Evolutionary conservation across 2,888 invertebrate species (phyloP), one percentile per base, ranked within the genome.

Genomic region (Ypsolopha sequella): DNA sequence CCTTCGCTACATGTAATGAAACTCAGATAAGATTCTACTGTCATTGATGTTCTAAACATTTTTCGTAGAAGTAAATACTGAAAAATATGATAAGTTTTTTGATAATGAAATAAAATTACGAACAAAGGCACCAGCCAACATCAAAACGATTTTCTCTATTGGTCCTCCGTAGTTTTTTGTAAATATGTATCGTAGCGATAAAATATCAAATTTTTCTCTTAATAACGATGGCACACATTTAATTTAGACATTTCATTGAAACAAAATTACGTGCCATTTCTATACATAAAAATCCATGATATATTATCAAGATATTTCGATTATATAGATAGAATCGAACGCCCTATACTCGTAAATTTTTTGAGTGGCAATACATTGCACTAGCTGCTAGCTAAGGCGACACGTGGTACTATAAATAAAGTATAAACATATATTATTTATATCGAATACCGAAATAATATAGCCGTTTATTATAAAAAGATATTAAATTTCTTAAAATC

Each of bases 351-450:
- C 41, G 41, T 41, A 6, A 9, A 41, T 11, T 36, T 24, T 45
- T 45, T 33, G 34, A 45, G 45, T 45, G 45, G 33, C 9, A 36
- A 36, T 36, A 47, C 61, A 69, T 73, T 77, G 75, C 79, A 76
- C 80, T 80, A 80, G 77, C 78, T 80, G 80, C 80, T 81, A 78
- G 80, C 80, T 81, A 78, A 78, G 79, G 80, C 78, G 72, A 75
- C 60, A 60, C 66, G 60, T 64, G 66, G 65, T 72, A 68, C 74
- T 64, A 66, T 63, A 60, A 24, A 24, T 24, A 24, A n/a, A 24
- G 24, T 24, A 24, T 24, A 24, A 24, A 24, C 24, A 24, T 24
- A 4, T n/a, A n/a, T n/a, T n/a, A n/a, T 24, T 24, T 65, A 68
- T 72, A 72, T 71, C 62, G 61, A 56, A 65, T 66, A 70, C 58